These are phyloP conservation scores for Volucella inflata DNA, from an alignment of 2,888 invertebrate species.

Conservation along the genomic window DNA sequence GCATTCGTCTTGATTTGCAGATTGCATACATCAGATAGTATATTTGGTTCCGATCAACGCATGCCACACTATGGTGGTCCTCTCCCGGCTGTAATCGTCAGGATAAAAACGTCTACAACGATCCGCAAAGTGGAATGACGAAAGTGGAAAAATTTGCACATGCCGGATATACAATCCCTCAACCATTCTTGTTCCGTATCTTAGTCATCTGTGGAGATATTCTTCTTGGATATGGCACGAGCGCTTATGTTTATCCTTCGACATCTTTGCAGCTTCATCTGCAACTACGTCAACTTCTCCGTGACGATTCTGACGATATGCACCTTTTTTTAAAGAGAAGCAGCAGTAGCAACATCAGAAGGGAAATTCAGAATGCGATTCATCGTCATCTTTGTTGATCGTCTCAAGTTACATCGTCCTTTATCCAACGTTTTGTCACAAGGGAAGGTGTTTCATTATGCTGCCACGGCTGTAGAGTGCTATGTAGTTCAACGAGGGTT, in stretches of 20 bases:
- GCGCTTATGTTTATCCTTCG: slow-evolving; percentile 63
- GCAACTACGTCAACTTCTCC: slow-evolving; percentile 46
- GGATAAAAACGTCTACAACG: slow-evolving; percentile 54
- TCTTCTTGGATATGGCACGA: slow-evolving; percentile 63
- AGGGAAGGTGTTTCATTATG: slow-evolving; percentile 59
- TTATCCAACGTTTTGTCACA: slow-evolving; percentile 29
- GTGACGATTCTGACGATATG: slow-evolving; percentile 31
- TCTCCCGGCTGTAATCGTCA: slow-evolving; percentile 34
- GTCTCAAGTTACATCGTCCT: slow-evolving; percentile 67
- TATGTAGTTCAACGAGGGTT: slow-evolving; percentile 45
- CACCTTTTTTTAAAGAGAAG: slow-evolving; percentile 58
- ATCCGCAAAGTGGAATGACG: slow-evolving; percentile 65
- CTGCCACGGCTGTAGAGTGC: slow-evolving; percentile 18
- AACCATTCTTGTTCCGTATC: slow-evolving; percentile 34
- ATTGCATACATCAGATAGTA: slow-evolving; percentile 53
- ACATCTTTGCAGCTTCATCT: slow-evolving; percentile 48
- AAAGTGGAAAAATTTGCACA: slow-evolving; percentile 78
- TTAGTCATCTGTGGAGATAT: slow-evolving; percentile 58
- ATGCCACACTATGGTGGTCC: slow-evolving; percentile 62
- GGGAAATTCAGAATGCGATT: slow-evolving; percentile 56
- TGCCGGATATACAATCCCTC: slow-evolving; percentile 78
- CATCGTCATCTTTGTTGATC: slow-evolving; percentile 67
- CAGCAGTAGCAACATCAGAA: slow-evolving; percentile 17
- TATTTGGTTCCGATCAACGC: slow-evolving; percentile 45
- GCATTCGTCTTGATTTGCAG: slow-evolving; percentile 51